phyloP scores from a whole-genome alignment of 2,888 invertebrate species.

The Cloeon dipterum region DNA sequence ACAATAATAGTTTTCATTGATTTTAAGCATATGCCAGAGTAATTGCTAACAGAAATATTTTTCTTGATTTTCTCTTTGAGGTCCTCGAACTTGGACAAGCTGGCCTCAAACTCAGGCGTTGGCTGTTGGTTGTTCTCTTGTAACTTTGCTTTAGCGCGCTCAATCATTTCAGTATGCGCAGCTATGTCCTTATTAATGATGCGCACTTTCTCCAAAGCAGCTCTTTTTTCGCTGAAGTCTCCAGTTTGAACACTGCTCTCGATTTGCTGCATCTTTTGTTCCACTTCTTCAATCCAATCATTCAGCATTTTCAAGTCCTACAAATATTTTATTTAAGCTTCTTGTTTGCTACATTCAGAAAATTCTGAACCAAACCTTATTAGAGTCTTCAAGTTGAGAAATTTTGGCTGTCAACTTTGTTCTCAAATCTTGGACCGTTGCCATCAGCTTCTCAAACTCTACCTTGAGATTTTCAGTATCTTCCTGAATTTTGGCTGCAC shows the following conservation, averaged over 20 bases:
- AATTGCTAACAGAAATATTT: constrained; percentile 29
- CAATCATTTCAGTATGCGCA: constrained; percentile 53
- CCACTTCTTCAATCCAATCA: constrained; percentile 77
- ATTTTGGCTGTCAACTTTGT: constrained; percentile 51
- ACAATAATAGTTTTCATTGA: not conserved
- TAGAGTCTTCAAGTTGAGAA: constrained; percentile 64
- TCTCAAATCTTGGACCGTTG: constrained; percentile 56
- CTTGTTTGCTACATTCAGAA: not conserved
- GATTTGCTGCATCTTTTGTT: constrained; percentile 49
- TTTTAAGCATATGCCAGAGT: constrained; percentile 5
- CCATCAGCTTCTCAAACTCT: constrained; percentile 71
- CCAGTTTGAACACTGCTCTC: constrained; percentile 41
- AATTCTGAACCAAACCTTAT: constrained; percentile 32
- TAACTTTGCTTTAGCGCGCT: constrained; percentile 49
- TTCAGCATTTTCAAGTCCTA: constrained; percentile 45
- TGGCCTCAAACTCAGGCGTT: constrained; percentile 32
- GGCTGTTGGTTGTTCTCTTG: constrained; percentile 42
- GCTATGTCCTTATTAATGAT: constrained; percentile 60
- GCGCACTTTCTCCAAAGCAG: constrained; percentile 68
- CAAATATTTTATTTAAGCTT: not conserved
- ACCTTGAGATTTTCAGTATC: constrained; percentile 71
- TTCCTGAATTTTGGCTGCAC: constrained; percentile 73
- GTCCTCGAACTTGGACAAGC: constrained; percentile 43
- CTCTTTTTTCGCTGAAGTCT: constrained; percentile 77
- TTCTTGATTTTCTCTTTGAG: constrained; percentile 39